phyloP scores from a whole-genome alignment of 1,140 invertebrate genomes.

The Vanessa tameamea region DNA sequence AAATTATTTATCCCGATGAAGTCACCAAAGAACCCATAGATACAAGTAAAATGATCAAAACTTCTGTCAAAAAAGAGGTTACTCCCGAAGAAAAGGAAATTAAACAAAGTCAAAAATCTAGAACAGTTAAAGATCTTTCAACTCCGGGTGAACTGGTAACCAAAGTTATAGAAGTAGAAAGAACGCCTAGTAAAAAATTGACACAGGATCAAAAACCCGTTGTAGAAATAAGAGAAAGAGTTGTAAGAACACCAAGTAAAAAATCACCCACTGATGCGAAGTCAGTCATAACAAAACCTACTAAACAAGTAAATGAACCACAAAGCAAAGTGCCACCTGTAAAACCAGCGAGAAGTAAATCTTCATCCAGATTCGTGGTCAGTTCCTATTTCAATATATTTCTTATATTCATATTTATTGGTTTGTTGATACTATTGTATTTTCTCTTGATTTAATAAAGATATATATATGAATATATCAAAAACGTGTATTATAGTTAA shows the following conservation, averaged over 20 bases:
- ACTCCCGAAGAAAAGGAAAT: slow-evolving; percentile 52
- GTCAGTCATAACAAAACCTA: slow-evolving; percentile 50
- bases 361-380: slow-evolving; percentile 77
- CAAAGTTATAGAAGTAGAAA: slow-evolving; percentile 73
- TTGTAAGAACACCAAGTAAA: slow-evolving; percentile 72
- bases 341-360: slow-evolving; percentile 79
- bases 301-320: slow-evolving; percentile 50
- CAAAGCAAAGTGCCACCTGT: slow-evolving; percentile 71
- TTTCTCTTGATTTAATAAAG: slow-evolving; percentile 48
- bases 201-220: slow-evolving; percentile 63
- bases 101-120: slow-evolving; percentile 42
- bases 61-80: slow-evolving; percentile 54
- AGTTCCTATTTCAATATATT: slow-evolving; percentile 72
- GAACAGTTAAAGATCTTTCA: slow-evolving; percentile 44
- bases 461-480: slow-evolving; percentile 25
- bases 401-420: slow-evolving; percentile 58
- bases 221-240: slow-evolving; percentile 71
- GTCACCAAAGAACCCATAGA: slow-evolving; percentile 47
- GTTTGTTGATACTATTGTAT: slow-evolving; percentile 70
- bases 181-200: slow-evolving; percentile 71
- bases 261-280: slow-evolving; percentile 59
- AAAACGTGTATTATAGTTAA: slow-evolving; percentile 1
- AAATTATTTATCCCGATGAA: slow-evolving; percentile 69
- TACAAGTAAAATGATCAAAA: slow-evolving; percentile 49
- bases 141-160: slow-evolving; percentile 63